A percentile compares a stretch with the other conserved stretches of the same genome.
Conservation (phyloP, 2,113 vertebrate species). For the Solenodon paradoxus region DNA sequence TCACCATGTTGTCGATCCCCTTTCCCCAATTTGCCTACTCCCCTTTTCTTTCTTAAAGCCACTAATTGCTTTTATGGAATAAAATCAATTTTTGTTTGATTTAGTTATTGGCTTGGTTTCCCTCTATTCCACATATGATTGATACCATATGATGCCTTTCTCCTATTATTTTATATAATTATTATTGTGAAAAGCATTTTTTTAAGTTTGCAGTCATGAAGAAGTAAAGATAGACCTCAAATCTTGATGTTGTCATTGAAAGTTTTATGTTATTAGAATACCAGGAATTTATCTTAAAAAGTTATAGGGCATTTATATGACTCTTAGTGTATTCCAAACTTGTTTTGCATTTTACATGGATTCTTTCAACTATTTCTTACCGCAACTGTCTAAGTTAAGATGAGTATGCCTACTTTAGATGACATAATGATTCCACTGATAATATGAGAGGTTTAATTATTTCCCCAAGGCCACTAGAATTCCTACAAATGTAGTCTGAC, state of each 20-base stretch:
- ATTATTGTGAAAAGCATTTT: background rate
- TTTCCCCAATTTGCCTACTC: too few relatives aligned
- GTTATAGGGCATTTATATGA: background rate
- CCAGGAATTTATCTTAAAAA: conserved; percentile 8
- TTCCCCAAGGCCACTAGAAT: background rate
- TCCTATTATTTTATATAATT: background rate
- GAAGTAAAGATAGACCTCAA: background rate
- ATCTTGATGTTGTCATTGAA: background rate
- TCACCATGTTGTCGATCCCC: too few relatives aligned
- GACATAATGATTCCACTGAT: background rate
- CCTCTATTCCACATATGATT: too few relatives aligned
- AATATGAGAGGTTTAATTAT: background rate
- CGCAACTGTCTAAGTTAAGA: background rate
- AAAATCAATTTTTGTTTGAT: too few relatives aligned
- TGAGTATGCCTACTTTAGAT: background rate
- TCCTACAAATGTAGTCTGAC: background rate
- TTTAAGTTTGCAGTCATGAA: background rate
- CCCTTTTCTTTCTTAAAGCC: too few relatives aligned
- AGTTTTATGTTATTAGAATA: background rate
- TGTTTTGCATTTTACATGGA: background rate
- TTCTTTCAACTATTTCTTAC: background rate
- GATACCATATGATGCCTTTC: too few relatives aligned
- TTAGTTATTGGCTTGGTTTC: too few relatives aligned
- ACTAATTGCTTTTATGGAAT: too few relatives aligned
- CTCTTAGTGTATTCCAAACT: background rate